Evolutionary conservation across 2,113 vertebrate genomes (phyloP), one percentile per base, ranked within the genome.

Genomic region (Cercocebus atys): DNA sequence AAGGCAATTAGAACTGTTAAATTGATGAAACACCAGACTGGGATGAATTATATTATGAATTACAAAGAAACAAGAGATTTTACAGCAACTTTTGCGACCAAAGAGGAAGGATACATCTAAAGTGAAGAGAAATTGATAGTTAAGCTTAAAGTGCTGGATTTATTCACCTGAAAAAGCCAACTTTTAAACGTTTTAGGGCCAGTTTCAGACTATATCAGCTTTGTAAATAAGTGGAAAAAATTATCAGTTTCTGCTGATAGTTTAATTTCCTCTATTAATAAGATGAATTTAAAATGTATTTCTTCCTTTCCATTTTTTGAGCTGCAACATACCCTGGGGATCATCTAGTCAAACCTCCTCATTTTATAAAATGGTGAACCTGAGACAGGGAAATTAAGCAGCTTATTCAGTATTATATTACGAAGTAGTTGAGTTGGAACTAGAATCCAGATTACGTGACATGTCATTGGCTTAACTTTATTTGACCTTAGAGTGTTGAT

Each of bases 1-100:
- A 97, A 97, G 97, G 97, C 95, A 98, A 97, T 98, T 98, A 98
- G 97, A 93, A 97, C 95, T 94, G 97, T 97, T 98, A 98, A 93
- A 88, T 97, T 98, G 97, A 98, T 98, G 92, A 97, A 98, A 97
- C 95, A 97, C 94, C 85, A 96, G 96, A 96, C 94, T 95, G 95
- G 97, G 97, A 93, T 97, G 95, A 97, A 97, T 97, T 98, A 95
- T 97, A 83, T 97, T 85, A 72, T 85, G 73, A 94, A 97, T 96
- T 97, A 92, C 66, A 94, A 96, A 97, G 96, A 97, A 98, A 97
- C 73, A 96, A 61, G 95, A 96, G 76, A 93, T 97, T 97, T 97
- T 96, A 97, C 6, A 2, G 90, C 87, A 98, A 92, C 92, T 97
- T 98, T 97, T 94, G 83, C 85, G 82, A 94, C 57, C 57, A 43